Conservation (phyloP, 2,113 vertebrate species). For the Callipepla californica region DNA sequence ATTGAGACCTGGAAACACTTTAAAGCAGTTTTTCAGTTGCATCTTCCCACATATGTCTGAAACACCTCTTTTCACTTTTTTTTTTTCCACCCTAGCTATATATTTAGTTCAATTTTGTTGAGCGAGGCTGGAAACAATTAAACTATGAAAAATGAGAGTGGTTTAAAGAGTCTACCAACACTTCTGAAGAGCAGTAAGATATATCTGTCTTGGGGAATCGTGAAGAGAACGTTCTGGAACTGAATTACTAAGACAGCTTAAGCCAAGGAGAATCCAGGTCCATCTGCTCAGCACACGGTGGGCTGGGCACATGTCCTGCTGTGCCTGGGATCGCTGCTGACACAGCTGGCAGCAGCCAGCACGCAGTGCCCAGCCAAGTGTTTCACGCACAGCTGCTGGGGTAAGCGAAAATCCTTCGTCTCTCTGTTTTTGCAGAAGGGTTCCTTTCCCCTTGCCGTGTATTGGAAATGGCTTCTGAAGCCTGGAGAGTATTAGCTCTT, state of each 20-base stretch:
- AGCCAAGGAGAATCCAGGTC: neutral
- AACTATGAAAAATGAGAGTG: neutral
- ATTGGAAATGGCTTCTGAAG: constrained; percentile 18
- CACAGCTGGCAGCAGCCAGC: neutral
- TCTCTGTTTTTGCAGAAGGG: neutral
- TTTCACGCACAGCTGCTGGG: neutral
- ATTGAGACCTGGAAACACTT: neutral
- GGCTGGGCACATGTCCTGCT: neutral
- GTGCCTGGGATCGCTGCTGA: neutral
- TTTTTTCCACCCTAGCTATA: neutral
- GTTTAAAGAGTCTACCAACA: neutral
- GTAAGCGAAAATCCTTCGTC: constrained; percentile 4
- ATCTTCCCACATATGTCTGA: constrained; percentile 8
- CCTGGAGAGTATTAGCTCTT: constrained; percentile 29
- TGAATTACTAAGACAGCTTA: neutral
- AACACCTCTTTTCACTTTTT: neutral
- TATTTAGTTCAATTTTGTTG: neutral
- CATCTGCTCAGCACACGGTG: neutral
- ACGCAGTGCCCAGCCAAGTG: neutral
- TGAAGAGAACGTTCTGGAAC: neutral
- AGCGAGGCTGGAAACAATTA: constrained; percentile 34
- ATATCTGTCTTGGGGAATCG: neutral
- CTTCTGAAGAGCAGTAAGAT: neutral
- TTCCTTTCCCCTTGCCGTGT: neutral
- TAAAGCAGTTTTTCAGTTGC: neutral